Conservation (phyloP, 2,113 vertebrate genomes). For the Atlantisia rogersi region DNA sequence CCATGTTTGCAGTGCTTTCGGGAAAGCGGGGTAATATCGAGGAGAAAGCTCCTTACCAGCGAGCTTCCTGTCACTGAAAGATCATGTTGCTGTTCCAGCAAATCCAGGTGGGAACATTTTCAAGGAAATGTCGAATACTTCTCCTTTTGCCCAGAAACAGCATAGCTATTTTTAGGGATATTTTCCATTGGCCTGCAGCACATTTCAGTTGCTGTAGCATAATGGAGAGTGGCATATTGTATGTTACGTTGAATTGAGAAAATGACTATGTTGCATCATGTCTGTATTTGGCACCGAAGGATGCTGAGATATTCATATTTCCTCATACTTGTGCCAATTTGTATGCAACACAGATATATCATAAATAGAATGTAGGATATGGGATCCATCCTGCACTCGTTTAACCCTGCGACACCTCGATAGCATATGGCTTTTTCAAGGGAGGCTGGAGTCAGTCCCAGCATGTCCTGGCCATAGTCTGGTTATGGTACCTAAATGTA, state of each 20-base stretch:
- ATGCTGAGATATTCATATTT: conserved; percentile 57
- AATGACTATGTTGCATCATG: conserved; percentile 60
- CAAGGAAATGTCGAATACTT: conserved; percentile 78
- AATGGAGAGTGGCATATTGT: conserved; percentile 69
- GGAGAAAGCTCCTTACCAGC: conserved; percentile 65
- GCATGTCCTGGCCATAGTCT: not conserved
- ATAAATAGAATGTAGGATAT: conserved; percentile 19
- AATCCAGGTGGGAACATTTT: conserved; percentile 80
- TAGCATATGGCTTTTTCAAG: not conserved
- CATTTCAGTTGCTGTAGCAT: conserved; percentile 73
- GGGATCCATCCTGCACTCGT: not conserved
- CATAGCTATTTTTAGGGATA: conserved; percentile 80
- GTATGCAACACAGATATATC: conserved; percentile 10
- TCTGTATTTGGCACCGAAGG: conserved; percentile 57
- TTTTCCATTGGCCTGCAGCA: conserved; percentile 78
- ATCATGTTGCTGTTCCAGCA: conserved; percentile 73
- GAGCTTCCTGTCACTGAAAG: conserved; percentile 59
- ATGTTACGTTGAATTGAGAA: conserved; percentile 56
- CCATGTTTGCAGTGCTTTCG: conserved; percentile 62
- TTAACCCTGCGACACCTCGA: not conserved
- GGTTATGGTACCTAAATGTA: not conserved
- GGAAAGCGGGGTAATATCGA: conserved; percentile 65
- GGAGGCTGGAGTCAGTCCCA: not conserved
- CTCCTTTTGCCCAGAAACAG: conserved; percentile 79
- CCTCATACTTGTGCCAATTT: conserved; percentile 39